Evolutionary conservation across 2,888 invertebrate species (phyloP).

Genomic region (Cheilosia urbana): DNA sequence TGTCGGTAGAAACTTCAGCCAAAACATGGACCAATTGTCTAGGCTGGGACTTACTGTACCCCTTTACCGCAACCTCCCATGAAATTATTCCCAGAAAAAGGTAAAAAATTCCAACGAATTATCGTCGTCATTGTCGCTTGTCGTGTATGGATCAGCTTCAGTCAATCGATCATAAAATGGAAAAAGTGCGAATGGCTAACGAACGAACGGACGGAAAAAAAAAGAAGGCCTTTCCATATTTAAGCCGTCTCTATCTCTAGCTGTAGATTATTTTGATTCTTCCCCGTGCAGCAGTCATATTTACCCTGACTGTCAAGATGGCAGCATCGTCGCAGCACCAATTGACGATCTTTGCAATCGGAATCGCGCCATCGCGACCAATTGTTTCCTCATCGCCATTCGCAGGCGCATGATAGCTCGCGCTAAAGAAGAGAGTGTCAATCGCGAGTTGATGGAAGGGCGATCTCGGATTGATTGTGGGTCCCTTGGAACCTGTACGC

Average conservation of each 20-base stretch:
- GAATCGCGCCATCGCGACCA: conserved; percentile 57
- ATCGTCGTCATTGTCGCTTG: conserved; percentile 75
- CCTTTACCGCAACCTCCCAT: not conserved
- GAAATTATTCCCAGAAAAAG: conserved; percentile 59
- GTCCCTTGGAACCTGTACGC: conserved; percentile 65
- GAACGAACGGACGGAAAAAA: conserved; percentile 25
- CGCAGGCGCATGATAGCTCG: conserved; percentile 59
- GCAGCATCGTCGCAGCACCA: conserved; percentile 48
- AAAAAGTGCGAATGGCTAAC: conserved; percentile 70
- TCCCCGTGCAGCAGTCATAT: conserved; percentile 62
- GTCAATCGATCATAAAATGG: conserved; percentile 72
- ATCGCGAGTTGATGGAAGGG: conserved; percentile 71
- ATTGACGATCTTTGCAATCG: conserved; percentile 50
- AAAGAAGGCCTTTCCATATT: conserved; percentile 57
- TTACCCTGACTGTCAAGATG: conserved; percentile 55
- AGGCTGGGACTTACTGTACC: conserved; percentile 21
- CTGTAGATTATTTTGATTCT: conserved; percentile 55
- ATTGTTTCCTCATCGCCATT: conserved; percentile 68
- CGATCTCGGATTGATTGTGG: conserved; percentile 73
- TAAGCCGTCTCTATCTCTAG: conserved; percentile 18
- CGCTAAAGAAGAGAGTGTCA: conserved; percentile 67
- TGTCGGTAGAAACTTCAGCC: conserved; percentile 61
- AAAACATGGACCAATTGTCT: conserved; percentile 75
- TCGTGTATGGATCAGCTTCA: conserved; percentile 75
- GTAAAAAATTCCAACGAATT: conserved; percentile 73